Base-by-base conservation (phyloP, 2,888 invertebrate genomes). In the Sicus ferrugineus region DNA sequence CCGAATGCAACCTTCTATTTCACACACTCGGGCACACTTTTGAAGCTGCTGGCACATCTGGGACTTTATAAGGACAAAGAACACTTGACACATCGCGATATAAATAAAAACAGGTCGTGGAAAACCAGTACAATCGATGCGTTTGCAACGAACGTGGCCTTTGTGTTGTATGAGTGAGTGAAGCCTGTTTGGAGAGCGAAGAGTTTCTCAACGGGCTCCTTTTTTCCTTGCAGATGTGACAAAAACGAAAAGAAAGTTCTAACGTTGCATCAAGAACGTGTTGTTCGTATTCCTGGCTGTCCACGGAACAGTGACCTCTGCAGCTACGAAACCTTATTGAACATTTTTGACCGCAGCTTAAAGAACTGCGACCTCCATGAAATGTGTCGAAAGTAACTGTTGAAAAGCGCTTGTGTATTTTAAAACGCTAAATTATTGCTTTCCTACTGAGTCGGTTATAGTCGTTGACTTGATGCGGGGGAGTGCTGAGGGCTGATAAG, bases 121-220 rank as follows among this genome's bases (percentile, higher is more conserved):
- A 88, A 86, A 70, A 87, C 87, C 0, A 87, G 88, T 14, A 77
- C 88, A 59, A 93, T 95, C 67, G 93, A 93, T 83, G 87, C 91
- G 46, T 95, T 95, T 84, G 93, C 89, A n/a, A 87, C 92, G 5
- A 95, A 94, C 81, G 82, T 95, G 74, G 93, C 91, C 38, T 93
- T 94, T 84, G 88, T 94, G 68, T 86, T 92, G 63, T 92, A 88
- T 77, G 88, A 89, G 93, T 93, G 84, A 87, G 89, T 87, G 62
- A 63, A 16, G 0, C 3, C 14, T 38, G 31, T 19, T 28, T 54
- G 5, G 14, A 34, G 7, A 34, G 14, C 34, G 7, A 14, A 34
- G 14, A 34, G 7, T 34, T 2, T 9, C 34, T 42, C 11, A n/a
- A 42, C 5, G n/a, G 16, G 19, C 1, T 28, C 50, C 77, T 21